Percentiles rank a stretch among this genome's conserved stretches.
phyloP scores from a whole-genome alignment of 2,113 vertebrate species.

The Xiphorhynchus elegans region DNA sequence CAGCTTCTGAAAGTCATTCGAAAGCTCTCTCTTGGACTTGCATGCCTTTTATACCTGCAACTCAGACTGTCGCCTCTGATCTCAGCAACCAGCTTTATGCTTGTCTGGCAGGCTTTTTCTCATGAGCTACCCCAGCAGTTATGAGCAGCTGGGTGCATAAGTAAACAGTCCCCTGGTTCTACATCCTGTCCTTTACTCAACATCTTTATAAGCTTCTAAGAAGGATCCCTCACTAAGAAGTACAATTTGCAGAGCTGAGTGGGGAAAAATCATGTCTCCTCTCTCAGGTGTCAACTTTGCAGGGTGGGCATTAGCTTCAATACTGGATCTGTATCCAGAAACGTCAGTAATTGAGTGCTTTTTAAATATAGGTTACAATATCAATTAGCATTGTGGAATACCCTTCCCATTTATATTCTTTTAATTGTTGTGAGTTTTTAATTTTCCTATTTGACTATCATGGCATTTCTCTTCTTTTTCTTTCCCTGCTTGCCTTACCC shows the following conservation, averaged over 20 bases:
- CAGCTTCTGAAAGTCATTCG: not conserved
- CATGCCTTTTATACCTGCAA: not conserved
- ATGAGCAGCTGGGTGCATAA: conserved; percentile 7
- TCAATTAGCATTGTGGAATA: not conserved
- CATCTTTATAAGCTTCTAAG: not conserved
- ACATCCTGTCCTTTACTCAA: not conserved
- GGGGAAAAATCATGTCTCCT: not conserved
- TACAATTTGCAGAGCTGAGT: not conserved
- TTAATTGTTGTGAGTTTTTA: not conserved
- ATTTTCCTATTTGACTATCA: not conserved
- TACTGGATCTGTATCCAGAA: not conserved
- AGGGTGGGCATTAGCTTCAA: not conserved
- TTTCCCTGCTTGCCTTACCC: not conserved
- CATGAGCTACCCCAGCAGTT: conserved; percentile 1
- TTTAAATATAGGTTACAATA: not conserved
- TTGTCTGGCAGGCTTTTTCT: conserved; percentile 21
- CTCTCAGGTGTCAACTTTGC: not conserved
- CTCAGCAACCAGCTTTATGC: conserved; percentile 9
- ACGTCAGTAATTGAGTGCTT: not conserved
- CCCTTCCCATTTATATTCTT: not conserved
- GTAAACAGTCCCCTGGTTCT: conserved; percentile 38
- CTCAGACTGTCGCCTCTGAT: not conserved
- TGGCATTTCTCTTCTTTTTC: not conserved
- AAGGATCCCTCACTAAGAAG: not conserved
- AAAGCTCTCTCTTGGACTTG: conserved; percentile 2